These are phyloP conservation scores for Pelochelys cantorii DNA, from an alignment of 2,797 vertebrate species.

Conservation along the genomic window DNA sequence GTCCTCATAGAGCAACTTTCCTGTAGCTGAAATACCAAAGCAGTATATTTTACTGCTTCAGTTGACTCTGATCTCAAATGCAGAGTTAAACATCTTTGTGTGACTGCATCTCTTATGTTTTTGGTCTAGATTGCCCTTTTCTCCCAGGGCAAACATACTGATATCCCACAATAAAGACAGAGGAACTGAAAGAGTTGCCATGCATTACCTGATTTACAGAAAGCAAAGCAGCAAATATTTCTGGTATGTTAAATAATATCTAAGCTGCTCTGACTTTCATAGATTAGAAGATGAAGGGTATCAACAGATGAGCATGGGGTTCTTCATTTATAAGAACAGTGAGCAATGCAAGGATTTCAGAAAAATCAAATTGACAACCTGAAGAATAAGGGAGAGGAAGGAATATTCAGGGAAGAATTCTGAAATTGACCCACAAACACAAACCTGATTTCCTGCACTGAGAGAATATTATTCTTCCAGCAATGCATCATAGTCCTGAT, in stretches of 20 bases:
- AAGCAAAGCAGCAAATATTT: background rate
- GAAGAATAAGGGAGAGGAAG: background rate
- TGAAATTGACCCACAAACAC: background rate
- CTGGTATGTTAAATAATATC: conserved; percentile 24
- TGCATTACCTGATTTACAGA: background rate
- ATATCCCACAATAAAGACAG: background rate
- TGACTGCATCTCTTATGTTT: background rate
- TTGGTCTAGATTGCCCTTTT: conserved; percentile 53
- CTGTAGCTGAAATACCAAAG: background rate
- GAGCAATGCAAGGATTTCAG: conserved; percentile 18
- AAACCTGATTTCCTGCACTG: background rate
- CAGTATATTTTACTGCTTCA: background rate
- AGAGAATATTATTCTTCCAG: background rate
- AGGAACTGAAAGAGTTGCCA: background rate
- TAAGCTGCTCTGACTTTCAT: conserved; percentile 33
- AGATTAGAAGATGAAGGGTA: conserved; percentile 33
- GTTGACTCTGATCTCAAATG: conserved; percentile 9
- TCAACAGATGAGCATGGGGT: conserved; percentile 41
- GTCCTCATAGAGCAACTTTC: background rate
- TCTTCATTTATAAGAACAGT: conserved; percentile 32
- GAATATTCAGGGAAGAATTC: background rate
- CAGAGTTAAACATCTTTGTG: conserved; percentile 24
- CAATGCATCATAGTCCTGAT: background rate
- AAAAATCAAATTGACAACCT: background rate
- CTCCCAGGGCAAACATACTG: conserved; percentile 23